Percentiles rank a stretch among this genome's conserved stretches.
These are phyloP conservation scores for Amaurobius ferox DNA, from an alignment of 2,888 invertebrate genomes.

Conservation along the genomic window DNA sequence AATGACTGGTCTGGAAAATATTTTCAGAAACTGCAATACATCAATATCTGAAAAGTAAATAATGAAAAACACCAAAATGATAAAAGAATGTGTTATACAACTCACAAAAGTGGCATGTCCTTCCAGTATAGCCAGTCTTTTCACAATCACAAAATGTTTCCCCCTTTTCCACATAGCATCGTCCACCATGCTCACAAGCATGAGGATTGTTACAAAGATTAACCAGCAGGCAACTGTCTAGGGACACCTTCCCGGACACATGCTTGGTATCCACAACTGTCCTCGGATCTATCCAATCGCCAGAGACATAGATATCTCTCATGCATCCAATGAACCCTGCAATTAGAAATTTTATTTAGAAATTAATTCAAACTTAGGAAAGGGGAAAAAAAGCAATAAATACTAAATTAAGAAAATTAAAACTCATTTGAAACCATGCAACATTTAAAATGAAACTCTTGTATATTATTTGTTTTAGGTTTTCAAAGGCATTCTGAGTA, in stretches of 20 bases:
- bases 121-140: slow-evolving; percentile 93
- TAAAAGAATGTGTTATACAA: slow-evolving; percentile 34
- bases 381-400: too few relatives aligned
- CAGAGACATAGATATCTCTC: slow-evolving; percentile 76
- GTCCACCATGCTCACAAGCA: slow-evolving; percentile 94
- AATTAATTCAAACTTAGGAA: too few relatives aligned
- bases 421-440: too few relatives aligned
- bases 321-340: slow-evolving; percentile 78
- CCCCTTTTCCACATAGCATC: slow-evolving; percentile 92
- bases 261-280: slow-evolving; percentile 76
- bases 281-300: slow-evolving; percentile 76
- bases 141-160: slow-evolving; percentile 92
- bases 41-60: too few relatives aligned
- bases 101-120: slow-evolving; percentile 92
- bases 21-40: too few relatives aligned
- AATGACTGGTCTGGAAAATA: too few relatives aligned
- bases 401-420: too few relatives aligned
- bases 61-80: neutral
- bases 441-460: too few relatives aligned
- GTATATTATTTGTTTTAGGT: too few relatives aligned
- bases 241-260: slow-evolving; percentile 86
- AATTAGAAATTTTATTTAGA: neutral
- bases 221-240: slow-evolving; percentile 92
- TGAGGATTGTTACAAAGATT: slow-evolving; percentile 92
- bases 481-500: too few relatives aligned